phyloP scores from a whole-genome alignment of 2,888 invertebrate species.

The Nephrocerus scutellatus region DNA sequence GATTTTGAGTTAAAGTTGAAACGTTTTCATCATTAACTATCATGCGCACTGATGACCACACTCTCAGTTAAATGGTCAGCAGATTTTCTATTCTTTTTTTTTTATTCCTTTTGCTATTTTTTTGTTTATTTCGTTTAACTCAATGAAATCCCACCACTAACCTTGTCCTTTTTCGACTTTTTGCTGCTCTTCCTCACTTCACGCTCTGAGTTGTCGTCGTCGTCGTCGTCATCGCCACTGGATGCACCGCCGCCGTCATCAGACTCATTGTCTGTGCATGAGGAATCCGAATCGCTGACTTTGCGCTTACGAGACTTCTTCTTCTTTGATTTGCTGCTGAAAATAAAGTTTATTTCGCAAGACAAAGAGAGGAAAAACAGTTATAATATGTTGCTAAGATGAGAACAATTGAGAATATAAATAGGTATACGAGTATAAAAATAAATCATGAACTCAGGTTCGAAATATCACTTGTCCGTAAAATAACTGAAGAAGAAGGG shows the following conservation, averaged over 20 bases:
- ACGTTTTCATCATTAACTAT: too few species aligned
- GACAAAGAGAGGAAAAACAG: too few species aligned
- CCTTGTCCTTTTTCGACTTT: slow-evolving; percentile 46
- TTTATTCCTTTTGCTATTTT: slow-evolving; percentile 19
- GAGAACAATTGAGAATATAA: too few species aligned
- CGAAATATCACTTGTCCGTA: too few species aligned
- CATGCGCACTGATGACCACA: too few species aligned
- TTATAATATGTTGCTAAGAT: too few species aligned
- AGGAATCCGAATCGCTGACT: slow-evolving; percentile 48
- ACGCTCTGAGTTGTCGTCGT: slow-evolving; percentile 41
- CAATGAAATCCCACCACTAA: slow-evolving; percentile 22
- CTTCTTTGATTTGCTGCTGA: slow-evolving; percentile 48
- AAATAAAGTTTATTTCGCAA: slow-evolving; percentile 31
- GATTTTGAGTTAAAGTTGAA: too few species aligned
- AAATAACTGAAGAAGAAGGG: too few species aligned
- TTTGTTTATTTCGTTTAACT: slow-evolving; percentile 14
- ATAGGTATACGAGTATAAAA: too few species aligned
- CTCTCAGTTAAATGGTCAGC: too few species aligned
- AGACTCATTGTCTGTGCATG: slow-evolving; percentile 44
- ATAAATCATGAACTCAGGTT: too few species aligned
- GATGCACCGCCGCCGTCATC: slow-evolving; percentile 45
- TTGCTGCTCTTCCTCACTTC: slow-evolving; percentile 43
- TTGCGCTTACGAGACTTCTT: slow-evolving; percentile 52
- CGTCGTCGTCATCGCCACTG: slow-evolving; percentile 46
- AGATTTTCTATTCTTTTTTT: slow-evolving; percentile 23